phyloP scores from a whole-genome alignment of 1,140 invertebrate genomes.

The Drosophila athabasca region DNA sequence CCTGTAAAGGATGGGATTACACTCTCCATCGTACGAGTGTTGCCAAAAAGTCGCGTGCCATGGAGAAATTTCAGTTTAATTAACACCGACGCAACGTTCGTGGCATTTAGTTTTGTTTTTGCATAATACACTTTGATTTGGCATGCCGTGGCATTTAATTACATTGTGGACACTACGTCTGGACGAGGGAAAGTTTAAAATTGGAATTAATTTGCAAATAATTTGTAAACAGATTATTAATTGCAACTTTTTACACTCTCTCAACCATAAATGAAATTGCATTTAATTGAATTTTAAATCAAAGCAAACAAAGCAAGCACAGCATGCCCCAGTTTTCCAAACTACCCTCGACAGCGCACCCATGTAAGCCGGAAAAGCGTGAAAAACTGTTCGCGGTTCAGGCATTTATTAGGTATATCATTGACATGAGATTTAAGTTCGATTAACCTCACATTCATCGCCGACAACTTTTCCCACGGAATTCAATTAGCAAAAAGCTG shows the following conservation, averaged over 20 bases:
- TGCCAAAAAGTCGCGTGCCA: too few species aligned
- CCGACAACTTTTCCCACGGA: conserved; percentile 19
- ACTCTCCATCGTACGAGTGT: too few species aligned
- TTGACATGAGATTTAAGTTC: conserved; percentile 18
- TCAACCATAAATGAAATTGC: conserved; percentile 35
- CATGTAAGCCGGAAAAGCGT: too few species aligned
- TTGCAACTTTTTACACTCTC: conserved; percentile 32
- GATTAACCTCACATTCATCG: conserved; percentile 12
- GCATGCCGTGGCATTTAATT: conserved; percentile 50
- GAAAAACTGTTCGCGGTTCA: conserved; percentile 3
- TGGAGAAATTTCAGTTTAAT: conserved; percentile 14
- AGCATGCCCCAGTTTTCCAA: conserved; percentile 29
- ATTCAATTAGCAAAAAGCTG: conserved; percentile 35
- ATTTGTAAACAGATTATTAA: conserved; percentile 56
- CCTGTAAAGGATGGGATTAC: too few species aligned
- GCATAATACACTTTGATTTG: conserved; percentile 44
- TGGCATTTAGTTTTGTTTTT: conserved; percentile 22
- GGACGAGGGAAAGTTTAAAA: conserved; percentile 6
- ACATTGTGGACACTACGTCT: conserved; percentile 30
- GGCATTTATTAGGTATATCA: conserved; percentile 13
- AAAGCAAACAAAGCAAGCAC: conserved; percentile 16
- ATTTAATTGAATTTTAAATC: conserved; percentile 57
- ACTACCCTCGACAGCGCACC: background rate
- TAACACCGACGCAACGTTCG: conserved; percentile 6
- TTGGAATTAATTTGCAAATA: conserved; percentile 48